A percentile compares a stretch with the other conserved stretches of the same genome.
Conservation (phyloP, 2,113 vertebrate genomes). For the Erpornis zantholeuca region DNA sequence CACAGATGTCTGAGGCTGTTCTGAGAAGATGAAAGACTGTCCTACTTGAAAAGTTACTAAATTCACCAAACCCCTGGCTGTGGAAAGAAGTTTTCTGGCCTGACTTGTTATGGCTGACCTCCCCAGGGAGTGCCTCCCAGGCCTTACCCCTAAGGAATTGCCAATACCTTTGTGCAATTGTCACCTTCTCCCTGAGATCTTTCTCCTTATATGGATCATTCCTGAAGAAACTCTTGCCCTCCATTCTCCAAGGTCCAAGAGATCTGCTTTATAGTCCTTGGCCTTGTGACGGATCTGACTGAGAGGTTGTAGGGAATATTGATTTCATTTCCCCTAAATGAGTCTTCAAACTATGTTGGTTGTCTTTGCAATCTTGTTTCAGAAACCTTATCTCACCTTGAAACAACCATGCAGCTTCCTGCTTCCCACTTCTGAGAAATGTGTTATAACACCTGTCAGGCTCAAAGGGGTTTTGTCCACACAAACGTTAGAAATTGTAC, state of each 20-base stretch:
- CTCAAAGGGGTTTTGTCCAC: neutral
- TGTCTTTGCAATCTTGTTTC: neutral
- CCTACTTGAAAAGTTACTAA: neutral
- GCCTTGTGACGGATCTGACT: neutral
- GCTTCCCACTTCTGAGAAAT: neutral
- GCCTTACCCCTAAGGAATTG: neutral
- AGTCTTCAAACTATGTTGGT: neutral
- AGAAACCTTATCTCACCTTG: neutral
- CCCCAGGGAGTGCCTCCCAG: neutral
- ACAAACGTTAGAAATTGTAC: neutral
- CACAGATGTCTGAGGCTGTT: neutral
- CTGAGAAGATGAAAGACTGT: fast-evolving
- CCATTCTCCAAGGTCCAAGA: neutral
- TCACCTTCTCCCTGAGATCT: neutral
- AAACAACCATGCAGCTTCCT: neutral
- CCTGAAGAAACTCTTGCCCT: neutral
- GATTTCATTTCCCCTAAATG: neutral
- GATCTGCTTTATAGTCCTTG: neutral
- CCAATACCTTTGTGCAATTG: neutral
- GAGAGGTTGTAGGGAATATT: neutral
- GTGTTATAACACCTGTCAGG: neutral
- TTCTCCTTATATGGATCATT: neutral
- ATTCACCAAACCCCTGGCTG: neutral
- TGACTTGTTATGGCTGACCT: neutral
- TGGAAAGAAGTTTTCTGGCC: neutral